Evolutionary conservation across 2,888 invertebrate species (phyloP), one percentile per base, ranked within the genome.

Genomic region (Drosophila cyrtoloma): DNA sequence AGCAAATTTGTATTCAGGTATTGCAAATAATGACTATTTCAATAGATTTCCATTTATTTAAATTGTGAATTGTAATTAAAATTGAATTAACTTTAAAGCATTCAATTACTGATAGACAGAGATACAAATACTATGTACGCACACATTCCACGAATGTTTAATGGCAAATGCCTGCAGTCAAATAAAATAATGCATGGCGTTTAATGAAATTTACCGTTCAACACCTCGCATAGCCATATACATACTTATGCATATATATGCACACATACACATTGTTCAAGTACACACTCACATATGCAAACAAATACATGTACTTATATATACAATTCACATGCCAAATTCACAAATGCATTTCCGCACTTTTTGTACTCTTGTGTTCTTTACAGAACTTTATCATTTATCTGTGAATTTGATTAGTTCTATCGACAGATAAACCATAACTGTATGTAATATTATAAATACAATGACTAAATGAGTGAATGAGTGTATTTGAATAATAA

Each of bases 171-270:
- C 76, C 68, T 62, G 64, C 63, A 65, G 68, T 30, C 67, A 77
- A 73, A 79, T 79, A 78, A 68, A 61, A 79, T 83, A 81, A 85
- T 77, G 68, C 62, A 87, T 71, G 66, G 69, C 71, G 72, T 75
- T 77, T 71, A 77, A 83, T 79, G 70, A 71, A 82, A 76, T 81
- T 86, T 83, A 71, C 81, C 70, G 75, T 79, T 81, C 79, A 83
- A 84, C 89, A 84, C 84, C 71, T 81, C 59, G 37, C 44, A 58
- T 28, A 30, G 28, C 6, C 47, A 44, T 28, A 22, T 26, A 47
- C n/a, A 26, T 26, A 53, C 39, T 35, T 39, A 58, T 44, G 32
- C 42, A n/a, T 5, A 42, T 39, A 35, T 30, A 12, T 22, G 10
- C 32, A 57, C 2, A 47, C 19, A 35, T 30, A 56, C 37, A 47